A percentile compares a stretch with the other conserved stretches of the same genome.
Evolutionary conservation across 1,140 invertebrate species (phyloP).

Genomic region (Drosophila bocki): DNA sequence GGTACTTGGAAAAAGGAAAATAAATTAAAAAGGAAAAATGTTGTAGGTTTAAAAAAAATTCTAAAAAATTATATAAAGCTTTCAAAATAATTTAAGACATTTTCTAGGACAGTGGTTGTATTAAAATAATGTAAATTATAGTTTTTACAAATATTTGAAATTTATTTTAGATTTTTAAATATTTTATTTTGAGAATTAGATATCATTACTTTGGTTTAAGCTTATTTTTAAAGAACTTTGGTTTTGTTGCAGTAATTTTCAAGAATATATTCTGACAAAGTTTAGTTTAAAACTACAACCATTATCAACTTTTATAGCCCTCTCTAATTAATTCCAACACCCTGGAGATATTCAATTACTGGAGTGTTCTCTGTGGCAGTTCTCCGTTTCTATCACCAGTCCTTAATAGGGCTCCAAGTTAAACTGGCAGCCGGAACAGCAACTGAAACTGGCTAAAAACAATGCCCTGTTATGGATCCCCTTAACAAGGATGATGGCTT

Average conservation of each 20-base stretch:
- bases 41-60: background rate
- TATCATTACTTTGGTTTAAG: too few relatives aligned
- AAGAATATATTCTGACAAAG: too few relatives aligned
- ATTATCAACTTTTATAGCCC: background rate
- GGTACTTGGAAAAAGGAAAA: background rate
- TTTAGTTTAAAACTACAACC: background rate
- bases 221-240: too few relatives aligned
- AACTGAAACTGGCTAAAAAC: conserved; percentile 50
- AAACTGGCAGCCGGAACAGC: conserved; percentile 24
- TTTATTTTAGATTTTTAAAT: too few relatives aligned
- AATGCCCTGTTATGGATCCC: conserved; percentile 61
- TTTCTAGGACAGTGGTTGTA: too few relatives aligned
- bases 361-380: conserved; percentile 9
- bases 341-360: background rate
- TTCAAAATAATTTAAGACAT: too few relatives aligned
- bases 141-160: too few relatives aligned
- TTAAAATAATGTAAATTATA: too few relatives aligned
- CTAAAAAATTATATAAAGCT: background rate
- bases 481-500: conserved; percentile 73
- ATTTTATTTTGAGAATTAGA: too few relatives aligned
- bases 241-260: too few relatives aligned
- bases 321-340: background rate
- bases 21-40: background rate
- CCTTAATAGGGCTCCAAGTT: conserved; percentile 71
- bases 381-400: conserved; percentile 19